A percentile compares a stretch with the other conserved stretches of the same genome.
These are phyloP conservation scores for Barbus barbus DNA, from an alignment of 2,113 vertebrate genomes.

Conservation along the genomic window DNA sequence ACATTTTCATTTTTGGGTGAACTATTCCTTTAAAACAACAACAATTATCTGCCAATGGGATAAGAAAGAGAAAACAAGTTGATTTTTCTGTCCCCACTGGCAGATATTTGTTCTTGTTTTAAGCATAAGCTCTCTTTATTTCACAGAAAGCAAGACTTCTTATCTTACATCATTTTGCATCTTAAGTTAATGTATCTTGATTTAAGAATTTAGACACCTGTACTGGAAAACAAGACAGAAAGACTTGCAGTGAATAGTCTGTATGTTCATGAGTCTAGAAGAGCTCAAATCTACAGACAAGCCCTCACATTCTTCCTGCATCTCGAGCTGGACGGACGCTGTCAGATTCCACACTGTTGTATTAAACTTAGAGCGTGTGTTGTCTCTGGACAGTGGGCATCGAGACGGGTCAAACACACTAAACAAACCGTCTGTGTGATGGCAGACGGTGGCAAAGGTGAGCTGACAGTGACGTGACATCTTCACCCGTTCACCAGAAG, in stretches of 20 bases:
- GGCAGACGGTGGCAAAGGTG: slow-evolving; percentile 68
- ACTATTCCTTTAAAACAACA: not conserved
- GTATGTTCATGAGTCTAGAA: not conserved
- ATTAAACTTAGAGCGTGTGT: not conserved
- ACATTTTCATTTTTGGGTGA: too few species aligned
- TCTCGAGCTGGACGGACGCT: not conserved
- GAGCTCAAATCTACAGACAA: not conserved
- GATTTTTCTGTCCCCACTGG: not conserved
- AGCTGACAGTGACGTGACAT: slow-evolving; percentile 77
- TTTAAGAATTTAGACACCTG: not conserved
- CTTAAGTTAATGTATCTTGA: not conserved
- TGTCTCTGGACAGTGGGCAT: slow-evolving; percentile 49
- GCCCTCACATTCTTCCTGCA: not conserved
- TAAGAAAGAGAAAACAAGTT: not conserved
- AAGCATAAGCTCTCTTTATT: not conserved
- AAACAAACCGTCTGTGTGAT: slow-evolving; percentile 71
- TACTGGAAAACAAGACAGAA: not conserved
- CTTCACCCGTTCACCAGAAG: slow-evolving; percentile 70
- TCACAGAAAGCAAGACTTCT: too few species aligned
- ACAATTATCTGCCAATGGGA: not conserved
- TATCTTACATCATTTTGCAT: not conserved
- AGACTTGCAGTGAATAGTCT: too few species aligned
- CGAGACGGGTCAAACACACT: slow-evolving; percentile 65
- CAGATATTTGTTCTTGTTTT: not conserved
- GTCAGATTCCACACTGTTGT: slow-evolving; percentile 20